A percentile compares a stretch with the other conserved stretches of the same genome.
Evolutionary conservation across 2,888 invertebrate genomes (phyloP).

Genomic region (Orchesellides sinensis): DNA sequence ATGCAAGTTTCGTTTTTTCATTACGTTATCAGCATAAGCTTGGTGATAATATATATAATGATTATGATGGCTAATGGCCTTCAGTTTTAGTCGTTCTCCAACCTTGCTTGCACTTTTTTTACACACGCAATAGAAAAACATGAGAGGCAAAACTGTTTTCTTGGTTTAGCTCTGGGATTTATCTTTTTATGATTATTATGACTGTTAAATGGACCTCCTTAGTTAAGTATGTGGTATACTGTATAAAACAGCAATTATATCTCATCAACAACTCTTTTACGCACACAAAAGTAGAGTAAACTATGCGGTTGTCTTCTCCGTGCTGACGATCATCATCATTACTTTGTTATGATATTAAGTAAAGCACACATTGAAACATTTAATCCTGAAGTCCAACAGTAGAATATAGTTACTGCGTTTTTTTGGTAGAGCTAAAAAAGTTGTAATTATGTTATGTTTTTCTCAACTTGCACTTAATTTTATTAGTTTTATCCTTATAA

Average conservation of each 20-base stretch:
- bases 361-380: too few species aligned
- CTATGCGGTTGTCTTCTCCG: too few species aligned
- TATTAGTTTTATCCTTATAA: not conserved
- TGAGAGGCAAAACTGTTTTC: too few species aligned
- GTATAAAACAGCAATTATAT: conserved; percentile 6
- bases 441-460: not conserved
- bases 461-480: not conserved
- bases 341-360: too few species aligned
- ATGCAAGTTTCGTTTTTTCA: too few species aligned
- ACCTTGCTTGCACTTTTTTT: not conserved
- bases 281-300: too few species aligned
- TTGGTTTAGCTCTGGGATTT: too few species aligned
- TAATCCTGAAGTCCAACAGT: not conserved
- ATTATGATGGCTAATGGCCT: too few species aligned
- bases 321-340: not conserved
- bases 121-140: not conserved
- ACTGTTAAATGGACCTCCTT: not conserved
- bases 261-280: conserved; percentile 1
- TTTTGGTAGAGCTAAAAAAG: not conserved
- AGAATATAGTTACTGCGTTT: too few species aligned
- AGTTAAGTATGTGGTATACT: not conserved
- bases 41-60: too few species aligned
- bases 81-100: too few species aligned
- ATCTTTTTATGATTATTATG: conserved; percentile 6
- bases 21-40: too few species aligned